These are phyloP conservation scores for Nephrotoma guestfalica DNA, from an alignment of 2,888 invertebrate species.

Conservation along the genomic window DNA sequence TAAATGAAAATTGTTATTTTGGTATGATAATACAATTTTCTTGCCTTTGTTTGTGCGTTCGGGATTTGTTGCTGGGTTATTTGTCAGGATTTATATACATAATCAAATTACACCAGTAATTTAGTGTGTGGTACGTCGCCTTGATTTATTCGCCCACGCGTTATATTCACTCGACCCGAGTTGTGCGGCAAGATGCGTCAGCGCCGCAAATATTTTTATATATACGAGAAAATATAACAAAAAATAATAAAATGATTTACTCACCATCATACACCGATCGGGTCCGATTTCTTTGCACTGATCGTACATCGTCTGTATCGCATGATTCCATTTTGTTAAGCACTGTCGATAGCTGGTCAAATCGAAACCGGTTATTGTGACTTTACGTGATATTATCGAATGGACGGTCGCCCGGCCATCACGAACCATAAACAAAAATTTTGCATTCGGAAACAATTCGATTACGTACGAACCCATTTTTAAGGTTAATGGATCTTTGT, in stretches of 20 bases:
- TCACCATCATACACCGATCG: conserved; percentile 59
- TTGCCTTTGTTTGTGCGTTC: neutral
- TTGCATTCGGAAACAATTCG: conserved; percentile 92
- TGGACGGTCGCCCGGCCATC: conserved; percentile 98
- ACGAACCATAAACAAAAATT: conserved; percentile 95
- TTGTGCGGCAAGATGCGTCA: neutral
- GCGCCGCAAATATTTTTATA: too few species aligned
- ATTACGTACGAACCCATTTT: conserved; percentile 93
- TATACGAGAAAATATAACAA: neutral
- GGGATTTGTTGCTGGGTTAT: neutral
- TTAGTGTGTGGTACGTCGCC: neutral
- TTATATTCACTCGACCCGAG: neutral
- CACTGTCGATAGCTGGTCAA: conserved; percentile 87
- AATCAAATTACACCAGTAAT: conserved; percentile 1
- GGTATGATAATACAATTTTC: neutral
- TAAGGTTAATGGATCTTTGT: conserved; percentile 96
- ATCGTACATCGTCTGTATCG: conserved; percentile 85
- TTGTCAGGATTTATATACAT: neutral
- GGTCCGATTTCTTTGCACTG: conserved; percentile 76
- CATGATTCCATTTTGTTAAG: conserved; percentile 92
- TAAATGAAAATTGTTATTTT: neutral
- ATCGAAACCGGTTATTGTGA: conserved; percentile 70
- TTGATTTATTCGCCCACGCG: neutral
- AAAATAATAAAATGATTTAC: conserved; percentile 12
- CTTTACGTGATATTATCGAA: conserved; percentile 93